These are phyloP conservation scores for Chaetodon trifasciatus DNA, from an alignment of 2,797 vertebrate species.

Conservation along the genomic window DNA sequence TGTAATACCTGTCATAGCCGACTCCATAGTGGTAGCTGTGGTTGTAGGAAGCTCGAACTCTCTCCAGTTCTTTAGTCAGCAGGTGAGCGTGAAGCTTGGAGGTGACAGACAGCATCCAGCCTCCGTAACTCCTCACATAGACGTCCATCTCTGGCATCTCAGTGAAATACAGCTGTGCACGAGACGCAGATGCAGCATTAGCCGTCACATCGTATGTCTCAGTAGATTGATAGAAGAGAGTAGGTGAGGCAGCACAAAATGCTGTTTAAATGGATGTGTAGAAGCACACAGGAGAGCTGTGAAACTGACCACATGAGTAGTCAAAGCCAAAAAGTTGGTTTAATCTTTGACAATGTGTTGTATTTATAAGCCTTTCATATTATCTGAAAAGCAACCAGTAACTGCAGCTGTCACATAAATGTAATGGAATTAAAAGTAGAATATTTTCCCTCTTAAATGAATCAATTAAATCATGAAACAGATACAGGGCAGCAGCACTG, in stretches of 20 bases:
- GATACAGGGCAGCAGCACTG: background rate
- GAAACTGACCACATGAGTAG: too few relatives aligned
- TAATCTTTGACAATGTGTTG: too few relatives aligned
- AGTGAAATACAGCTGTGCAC: constrained; percentile 84
- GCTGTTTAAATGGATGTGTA: background rate
- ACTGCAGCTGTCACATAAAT: too few relatives aligned
- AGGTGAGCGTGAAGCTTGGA: constrained; percentile 84
- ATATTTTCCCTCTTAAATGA: too few relatives aligned
- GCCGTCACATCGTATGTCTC: background rate
- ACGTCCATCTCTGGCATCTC: constrained; percentile 86
- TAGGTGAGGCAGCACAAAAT: background rate
- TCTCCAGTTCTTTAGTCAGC: constrained; percentile 83
- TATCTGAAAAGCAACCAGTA: too few relatives aligned
- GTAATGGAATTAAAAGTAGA: too few relatives aligned
- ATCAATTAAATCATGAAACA: background rate
- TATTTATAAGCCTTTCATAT: too few relatives aligned
- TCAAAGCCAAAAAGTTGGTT: too few relatives aligned
- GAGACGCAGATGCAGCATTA: constrained; percentile 12
- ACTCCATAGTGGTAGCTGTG: constrained; percentile 84
- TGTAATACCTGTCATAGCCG: constrained; percentile 84
- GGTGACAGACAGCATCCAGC: constrained; percentile 88
- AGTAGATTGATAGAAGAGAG: background rate
- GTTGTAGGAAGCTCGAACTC: constrained; percentile 80
- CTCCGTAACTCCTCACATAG: constrained; percentile 87
- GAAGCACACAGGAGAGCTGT: background rate